Evolutionary conservation across 2,888 invertebrate genomes (phyloP), one percentile per base, ranked within the genome.

Genomic region (Congeria kusceri): DNA sequence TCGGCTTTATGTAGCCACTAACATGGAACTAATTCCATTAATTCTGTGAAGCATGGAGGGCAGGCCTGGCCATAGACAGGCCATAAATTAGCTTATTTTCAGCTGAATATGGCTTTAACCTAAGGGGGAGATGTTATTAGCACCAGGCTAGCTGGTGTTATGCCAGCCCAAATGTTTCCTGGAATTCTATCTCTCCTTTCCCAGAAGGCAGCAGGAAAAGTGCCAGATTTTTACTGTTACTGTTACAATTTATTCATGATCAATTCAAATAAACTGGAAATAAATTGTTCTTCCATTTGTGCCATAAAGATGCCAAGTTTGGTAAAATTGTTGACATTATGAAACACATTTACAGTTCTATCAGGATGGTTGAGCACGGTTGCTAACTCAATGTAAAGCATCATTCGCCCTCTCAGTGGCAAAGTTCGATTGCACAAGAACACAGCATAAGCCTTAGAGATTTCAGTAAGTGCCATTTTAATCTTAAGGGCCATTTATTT

Each of bases 11-110:
- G 57, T 61, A 23, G 73, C 39, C 58, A 32, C 49, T 61, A 49
- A 64, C 75, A 28, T 62, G 67, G 72, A 72, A 75, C 66, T 68
- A 77, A 80, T 80, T 83, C 83, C 80, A 83, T 83, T 83, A 80
- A 83, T 83, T 75, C 75, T 69, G 49, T 28, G 62, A 70, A 56
- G 64, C 44, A 57, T 58, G 27, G n/a, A 68, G 69, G 80, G 72
- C 69, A 63, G 71, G 57, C 29, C 25, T 53, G 62, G 25, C 61
- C 47, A 58, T 39, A 68, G 68, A 57, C 78, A 68, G 53, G 72
- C 58, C 57, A 83, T 76, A 78, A 83, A 83, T 83, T 83, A 83
- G 76, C 64, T 83, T 71, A 71, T 75, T 67, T 64, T 58, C 62
- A 32, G 28, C 18, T 18, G 32, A 63, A 47, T 49, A 58, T 11